Evolutionary conservation across 2,888 invertebrate genomes (phyloP), one percentile per base, ranked within the genome.

Genomic region (Pinctada fucata): DNA sequence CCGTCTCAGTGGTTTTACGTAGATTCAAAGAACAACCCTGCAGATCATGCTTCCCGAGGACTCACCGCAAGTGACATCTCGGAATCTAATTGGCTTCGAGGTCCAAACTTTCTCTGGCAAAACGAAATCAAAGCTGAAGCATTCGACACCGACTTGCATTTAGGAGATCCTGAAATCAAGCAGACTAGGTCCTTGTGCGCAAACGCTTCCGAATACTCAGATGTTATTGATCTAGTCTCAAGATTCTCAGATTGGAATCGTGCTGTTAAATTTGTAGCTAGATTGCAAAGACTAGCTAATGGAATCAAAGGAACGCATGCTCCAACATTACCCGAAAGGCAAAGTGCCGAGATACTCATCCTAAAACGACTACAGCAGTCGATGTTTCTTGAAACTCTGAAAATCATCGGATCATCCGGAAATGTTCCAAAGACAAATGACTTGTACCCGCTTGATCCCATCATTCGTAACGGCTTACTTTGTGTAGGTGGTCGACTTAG

Each of bases 401-500:
- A 31, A 4, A 10, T 10, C 48, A 3, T 67, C 3, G 49, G 78
- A 3, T n/a, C 52, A 16, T n/a, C 79, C 6, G 68, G 58, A n/a
- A 52, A 45, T n/a, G 51, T 78, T 58, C 73, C 77, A 52, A 52
- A 10, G 6, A 52, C 58, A 8, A 67, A 71, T 6, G 16, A 71
- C 4, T 49, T 83, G 45, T 74, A 47, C 64, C 49, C 45, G 5
- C 74, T 86, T 8, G 82, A 83, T 50, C 85, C 85, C 6, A 81
- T 81, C 65, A 0, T 84, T 47, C 81, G 80, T 72, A 45, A 74
- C 31, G 85, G 84, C 3, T 6, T 86, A 5, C 10, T 87, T 4
- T 76, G 86, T 31, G 84, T 87, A n/a, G 86, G 84, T 52, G 88
- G 87, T 8, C 72, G 83, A 31, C 51, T 82, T 10, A 50, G 58